Conservation (phyloP, 2,797 vertebrate genomes). For the Threskiornis aethiopicus region DNA sequence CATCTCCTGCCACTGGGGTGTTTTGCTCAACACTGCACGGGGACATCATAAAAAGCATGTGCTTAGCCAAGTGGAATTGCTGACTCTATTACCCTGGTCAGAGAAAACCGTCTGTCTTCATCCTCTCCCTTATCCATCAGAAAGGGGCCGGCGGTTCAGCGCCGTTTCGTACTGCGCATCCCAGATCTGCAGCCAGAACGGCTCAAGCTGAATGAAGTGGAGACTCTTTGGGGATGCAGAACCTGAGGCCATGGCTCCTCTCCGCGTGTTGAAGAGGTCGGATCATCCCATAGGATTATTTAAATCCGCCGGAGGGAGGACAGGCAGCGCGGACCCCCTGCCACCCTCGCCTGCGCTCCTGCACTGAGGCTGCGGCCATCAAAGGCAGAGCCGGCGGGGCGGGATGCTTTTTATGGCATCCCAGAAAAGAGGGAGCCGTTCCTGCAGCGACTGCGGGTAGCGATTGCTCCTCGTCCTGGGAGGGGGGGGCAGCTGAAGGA, state of each 20-base stretch:
- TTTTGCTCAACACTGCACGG: fast-evolving
- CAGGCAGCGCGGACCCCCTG: fast-evolving
- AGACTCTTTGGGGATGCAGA: background rate
- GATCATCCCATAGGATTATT: fast-evolving
- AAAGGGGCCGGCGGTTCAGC: background rate
- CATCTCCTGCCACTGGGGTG: background rate
- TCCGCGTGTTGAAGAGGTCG: fast-evolving
- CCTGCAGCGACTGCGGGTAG: background rate
- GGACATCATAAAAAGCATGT: background rate
- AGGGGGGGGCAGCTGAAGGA: background rate
- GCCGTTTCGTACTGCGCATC: fast-evolving
- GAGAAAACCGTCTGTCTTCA: background rate
- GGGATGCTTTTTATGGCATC: background rate
- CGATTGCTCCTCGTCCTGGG: background rate
- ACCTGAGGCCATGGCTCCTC: fast-evolving
- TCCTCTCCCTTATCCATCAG: background rate
- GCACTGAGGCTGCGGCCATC: fast-evolving
- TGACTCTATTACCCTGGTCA: background rate
- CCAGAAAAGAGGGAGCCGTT: background rate
- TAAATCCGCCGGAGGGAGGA: background rate
- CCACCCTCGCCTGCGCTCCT: fast-evolving
- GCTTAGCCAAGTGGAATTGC: conserved; percentile 45
- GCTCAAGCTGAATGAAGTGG: background rate
- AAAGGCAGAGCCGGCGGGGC: no score
- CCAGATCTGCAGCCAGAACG: background rate